Evolutionary conservation across 2,888 invertebrate genomes (phyloP).

Genomic region (Cephus sareptanus): DNA sequence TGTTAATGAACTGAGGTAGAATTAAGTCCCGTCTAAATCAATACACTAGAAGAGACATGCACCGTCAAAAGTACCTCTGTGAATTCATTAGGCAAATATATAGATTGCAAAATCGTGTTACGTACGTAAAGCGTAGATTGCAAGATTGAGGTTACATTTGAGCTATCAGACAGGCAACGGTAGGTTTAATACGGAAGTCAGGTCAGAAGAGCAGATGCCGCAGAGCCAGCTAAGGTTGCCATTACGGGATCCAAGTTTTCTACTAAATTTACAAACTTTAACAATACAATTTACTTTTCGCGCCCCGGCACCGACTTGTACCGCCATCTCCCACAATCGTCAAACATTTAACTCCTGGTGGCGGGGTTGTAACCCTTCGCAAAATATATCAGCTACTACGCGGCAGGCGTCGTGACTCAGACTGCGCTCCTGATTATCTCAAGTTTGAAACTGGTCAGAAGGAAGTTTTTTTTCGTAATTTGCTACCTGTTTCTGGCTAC

Average conservation of each 20-base stretch:
- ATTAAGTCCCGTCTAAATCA: neutral
- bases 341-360: neutral
- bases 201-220: conserved; percentile 24
- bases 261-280: conserved; percentile 49
- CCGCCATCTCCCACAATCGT: neutral
- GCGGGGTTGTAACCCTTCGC: neutral
- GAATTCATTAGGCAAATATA: neutral
- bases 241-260: conserved; percentile 47
- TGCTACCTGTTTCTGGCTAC: neutral
- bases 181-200: conserved; percentile 21
- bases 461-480: neutral
- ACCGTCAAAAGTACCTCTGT: neutral
- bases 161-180: neutral
- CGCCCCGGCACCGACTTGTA: neutral
- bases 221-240: neutral
- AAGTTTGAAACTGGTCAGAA: neutral
- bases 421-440: neutral
- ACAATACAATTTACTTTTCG: conserved; percentile 37
- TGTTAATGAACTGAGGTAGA: neutral
- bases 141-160: neutral
- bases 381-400: neutral
- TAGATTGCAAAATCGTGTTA: neutral
- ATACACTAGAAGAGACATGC: neutral
- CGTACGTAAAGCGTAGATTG: neutral
- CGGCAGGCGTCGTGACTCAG: neutral